These are phyloP conservation scores for Molossus alvarezi DNA, from an alignment of 2,797 vertebrate species.

Conservation along the genomic window DNA sequence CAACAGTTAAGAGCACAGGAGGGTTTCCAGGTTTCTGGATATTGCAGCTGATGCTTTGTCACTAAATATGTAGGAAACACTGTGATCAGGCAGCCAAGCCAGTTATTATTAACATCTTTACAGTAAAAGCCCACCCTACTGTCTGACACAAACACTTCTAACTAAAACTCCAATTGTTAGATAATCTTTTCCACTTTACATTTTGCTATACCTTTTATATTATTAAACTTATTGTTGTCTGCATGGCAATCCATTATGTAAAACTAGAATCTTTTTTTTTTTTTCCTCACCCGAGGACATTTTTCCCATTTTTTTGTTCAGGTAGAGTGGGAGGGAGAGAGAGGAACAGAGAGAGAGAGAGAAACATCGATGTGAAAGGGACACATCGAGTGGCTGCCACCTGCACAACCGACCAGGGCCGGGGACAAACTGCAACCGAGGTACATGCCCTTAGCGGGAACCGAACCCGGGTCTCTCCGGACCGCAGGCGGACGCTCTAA, in stretches of 20 bases:
- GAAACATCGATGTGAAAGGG: too few relatives aligned
- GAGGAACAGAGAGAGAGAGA: too few relatives aligned
- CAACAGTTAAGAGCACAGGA: slow-evolving; percentile 74
- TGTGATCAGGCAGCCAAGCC: slow-evolving; percentile 46
- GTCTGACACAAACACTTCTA: slow-evolving; percentile 59
- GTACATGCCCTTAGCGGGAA: too few relatives aligned
- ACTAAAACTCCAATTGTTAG: neutral
- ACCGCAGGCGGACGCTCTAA: too few relatives aligned
- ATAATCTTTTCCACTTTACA: slow-evolving; percentile 15
- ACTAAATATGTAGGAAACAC: slow-evolving; percentile 41
- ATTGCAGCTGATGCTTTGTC: neutral
- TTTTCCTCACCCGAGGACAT: too few relatives aligned
- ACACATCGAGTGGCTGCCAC: too few relatives aligned
- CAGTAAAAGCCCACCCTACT: slow-evolving; percentile 70
- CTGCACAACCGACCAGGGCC: too few relatives aligned
- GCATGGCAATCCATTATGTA: slow-evolving; percentile 75
- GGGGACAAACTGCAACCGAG: too few relatives aligned
- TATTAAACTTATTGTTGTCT: slow-evolving; percentile 64
- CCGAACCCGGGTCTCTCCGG: too few relatives aligned
- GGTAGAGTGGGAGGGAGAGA: too few relatives aligned
- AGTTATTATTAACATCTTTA: slow-evolving; percentile 52
- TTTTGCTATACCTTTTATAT: slow-evolving; percentile 55
- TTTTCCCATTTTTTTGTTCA: too few relatives aligned
- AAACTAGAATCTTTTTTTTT: slow-evolving; percentile 31
- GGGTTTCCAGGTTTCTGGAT: neutral